Base-by-base conservation (phyloP, 2,797 vertebrate genomes). In the Alauda arvensis region DNA sequence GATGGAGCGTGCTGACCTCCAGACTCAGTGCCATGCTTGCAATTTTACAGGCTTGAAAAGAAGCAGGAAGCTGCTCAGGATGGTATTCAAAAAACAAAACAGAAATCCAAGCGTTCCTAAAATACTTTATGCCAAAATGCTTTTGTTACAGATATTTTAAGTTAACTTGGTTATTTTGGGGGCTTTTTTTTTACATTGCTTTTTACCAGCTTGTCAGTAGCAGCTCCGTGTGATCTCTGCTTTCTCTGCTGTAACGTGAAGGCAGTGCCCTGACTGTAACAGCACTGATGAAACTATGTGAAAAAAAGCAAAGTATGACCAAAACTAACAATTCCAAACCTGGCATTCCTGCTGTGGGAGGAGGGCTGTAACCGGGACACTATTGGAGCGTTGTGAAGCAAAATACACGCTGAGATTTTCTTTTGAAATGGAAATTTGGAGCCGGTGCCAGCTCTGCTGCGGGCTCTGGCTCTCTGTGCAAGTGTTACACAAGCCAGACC, bases 341-440 rank as follows among this genome's bases (percentile, higher is more conserved):
- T 90, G 48, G 37, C 82, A 45, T 83, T 75, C 85, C 82, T 83
- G 59, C 34, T 66, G 72, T 51, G 87, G 82, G 84, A 88, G 93
- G 82, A 34, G 60, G 37, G 42, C 77, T 85, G 86, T 69, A 90
- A 80, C 87, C 1, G 0, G 83, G 85, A 63, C 49, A 11, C 74
- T 78, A 52, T 48, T 72, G 80, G 34, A 43, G 83, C 63, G 53
- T 9, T 69, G 52, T 49, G 53, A 81, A 88, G 60, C 77, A 85
- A 91, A 93, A 92, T 81, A 69, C 75, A 56, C 0, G 1, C 57
- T 66, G 83, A 91, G 81, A 87, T 90, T 90, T 39, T 37, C 83
- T 87, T 85, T 93, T 92, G 91, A 94, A 91, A 91, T 92, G 92
- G 94, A 92, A 93, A 94, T 90, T 74, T 4, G 53, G 85, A 90